Percentiles rank a stretch among this genome's conserved stretches.
Conservation (phyloP, 2,113 vertebrate species). For the Corythornis vintsioides region DNA sequence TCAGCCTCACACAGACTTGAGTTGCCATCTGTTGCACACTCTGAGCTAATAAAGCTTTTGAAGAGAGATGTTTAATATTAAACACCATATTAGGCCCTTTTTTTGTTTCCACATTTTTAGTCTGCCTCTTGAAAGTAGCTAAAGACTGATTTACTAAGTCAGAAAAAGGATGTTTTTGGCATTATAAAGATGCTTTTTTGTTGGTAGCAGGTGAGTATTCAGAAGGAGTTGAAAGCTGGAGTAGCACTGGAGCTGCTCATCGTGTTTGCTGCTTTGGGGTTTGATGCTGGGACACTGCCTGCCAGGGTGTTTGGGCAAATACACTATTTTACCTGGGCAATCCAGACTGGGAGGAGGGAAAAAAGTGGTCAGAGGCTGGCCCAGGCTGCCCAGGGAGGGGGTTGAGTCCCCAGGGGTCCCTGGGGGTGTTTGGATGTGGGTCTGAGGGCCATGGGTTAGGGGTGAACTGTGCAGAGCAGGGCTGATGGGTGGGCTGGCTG, state of each 20-base stretch:
- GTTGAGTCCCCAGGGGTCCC: no score
- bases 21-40: not conserved
- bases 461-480: no score
- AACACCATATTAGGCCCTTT: not conserved
- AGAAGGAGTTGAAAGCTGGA: not conserved
- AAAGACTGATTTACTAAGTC: not conserved
- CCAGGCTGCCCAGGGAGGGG: no score
- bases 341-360: no score
- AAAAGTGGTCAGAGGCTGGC: no score
- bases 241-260: not conserved
- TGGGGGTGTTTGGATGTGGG: no score
- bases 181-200: not conserved
- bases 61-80: not conserved
- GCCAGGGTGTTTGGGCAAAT: not conserved
- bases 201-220: not conserved
- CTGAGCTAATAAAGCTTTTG: not conserved
- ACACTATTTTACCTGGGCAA: not conserved
- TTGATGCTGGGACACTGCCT: not conserved
- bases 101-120: not conserved
- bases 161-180: not conserved
- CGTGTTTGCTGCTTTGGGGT: not conserved
- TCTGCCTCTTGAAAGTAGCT: not conserved
- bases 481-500: no score
- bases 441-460: no score
- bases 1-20: not conserved